Base-by-base conservation (phyloP, 2,113 vertebrate genomes). In the Hyperopisus bebe region DNA sequence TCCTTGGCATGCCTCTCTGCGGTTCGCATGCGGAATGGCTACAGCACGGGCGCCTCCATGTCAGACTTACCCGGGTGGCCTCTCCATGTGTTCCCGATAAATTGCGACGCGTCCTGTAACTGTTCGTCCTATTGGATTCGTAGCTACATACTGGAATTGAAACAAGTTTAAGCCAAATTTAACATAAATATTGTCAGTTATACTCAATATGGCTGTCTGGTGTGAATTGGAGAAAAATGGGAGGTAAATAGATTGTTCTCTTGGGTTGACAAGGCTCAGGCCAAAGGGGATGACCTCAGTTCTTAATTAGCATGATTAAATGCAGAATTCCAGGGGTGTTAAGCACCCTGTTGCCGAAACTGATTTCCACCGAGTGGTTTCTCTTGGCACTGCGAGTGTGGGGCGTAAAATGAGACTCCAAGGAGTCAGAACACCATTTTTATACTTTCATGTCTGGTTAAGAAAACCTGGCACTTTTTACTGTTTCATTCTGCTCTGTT, bases 401-500 rank as follows among this genome's bases (percentile, higher is more conserved):
- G 50, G 11, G 77, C 11, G 27, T 55, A 87, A 55, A 55, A 39
- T n/a, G 85, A 87, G 50, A n/a, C 85, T 15, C 39, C 0, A n/a
- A 35, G 85, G 11, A 82, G 70, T 83, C 77, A 80, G 55, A 83
- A 83, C 27, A 10, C 31, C 35, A 42, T 39, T 55, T 89, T 35
- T 27, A 84, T 46, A 13, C 39, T 47, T 46, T 46, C 21, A 24
- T 53, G 31, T 42, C 53, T 53, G 48, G 77, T 55, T 83, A 24
- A 83, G 88, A 51, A 84, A 39, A 89, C 27, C 47, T 84, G 88
- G 85, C 85, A 55, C 2, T 46, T 58, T 35, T 19, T 84, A 84
- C 39, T 5, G 5, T 47, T 82, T 89, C 77, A 84, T 74, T 74
- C 85, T 53, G 13, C 19, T 53, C 35, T 35, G 27, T 39, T 27